phyloP scores from a whole-genome alignment of 1,140 invertebrate species.

The Adoxophyes honmai region DNA sequence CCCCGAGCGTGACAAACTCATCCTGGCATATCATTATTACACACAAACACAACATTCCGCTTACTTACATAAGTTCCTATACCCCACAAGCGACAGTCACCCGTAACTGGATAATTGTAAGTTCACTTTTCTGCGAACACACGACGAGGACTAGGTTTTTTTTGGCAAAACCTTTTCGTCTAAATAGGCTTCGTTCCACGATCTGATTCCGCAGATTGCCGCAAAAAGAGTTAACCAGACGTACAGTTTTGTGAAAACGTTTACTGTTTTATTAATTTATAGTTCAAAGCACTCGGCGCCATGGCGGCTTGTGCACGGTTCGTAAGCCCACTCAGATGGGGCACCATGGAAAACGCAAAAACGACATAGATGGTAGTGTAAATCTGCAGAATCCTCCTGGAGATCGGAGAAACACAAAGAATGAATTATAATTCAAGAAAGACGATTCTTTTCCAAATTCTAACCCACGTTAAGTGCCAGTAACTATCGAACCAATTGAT shows the following conservation, averaged over 20 bases:
- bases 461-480: too few species aligned
- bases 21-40: conserved; percentile 43
- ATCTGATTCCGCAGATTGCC: conserved; percentile 31
- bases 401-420: too few species aligned
- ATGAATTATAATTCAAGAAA: too few species aligned
- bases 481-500: too few species aligned
- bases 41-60: conserved; percentile 7
- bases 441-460: too few species aligned
- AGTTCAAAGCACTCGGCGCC: conserved; percentile 20
- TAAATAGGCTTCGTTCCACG: conserved; percentile 31
- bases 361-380: too few species aligned
- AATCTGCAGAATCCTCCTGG: too few species aligned
- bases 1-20: conserved; percentile 50
- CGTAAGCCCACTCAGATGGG: too few species aligned
- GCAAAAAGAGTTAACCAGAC: conserved; percentile 22
- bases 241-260: conserved; percentile 21
- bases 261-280: conserved; percentile 23
- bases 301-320: too few species aligned
- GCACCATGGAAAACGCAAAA: too few species aligned
- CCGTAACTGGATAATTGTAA: not conserved
- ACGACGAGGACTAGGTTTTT: not conserved
- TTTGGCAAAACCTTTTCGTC: conserved; percentile 11
- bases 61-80: not conserved
- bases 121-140: not conserved
- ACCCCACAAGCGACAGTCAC: not conserved